A percentile compares a stretch with the other conserved stretches of the same genome.
Evolutionary conservation across 2,888 invertebrate genomes (phyloP).

Genomic region (Cataglyphis rosenhaueri): DNA sequence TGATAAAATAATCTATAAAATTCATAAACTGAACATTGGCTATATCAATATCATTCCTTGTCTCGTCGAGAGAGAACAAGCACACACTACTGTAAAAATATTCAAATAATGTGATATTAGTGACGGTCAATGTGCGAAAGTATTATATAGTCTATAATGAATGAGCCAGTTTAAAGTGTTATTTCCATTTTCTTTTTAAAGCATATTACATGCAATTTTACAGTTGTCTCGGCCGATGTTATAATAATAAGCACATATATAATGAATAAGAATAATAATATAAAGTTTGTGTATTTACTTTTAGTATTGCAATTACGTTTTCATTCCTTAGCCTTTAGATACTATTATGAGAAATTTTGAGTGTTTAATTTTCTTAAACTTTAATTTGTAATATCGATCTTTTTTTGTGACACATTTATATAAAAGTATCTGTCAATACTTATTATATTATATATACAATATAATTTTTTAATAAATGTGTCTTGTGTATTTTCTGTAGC

Average conservation of each 20-base stretch:
- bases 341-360: background rate
- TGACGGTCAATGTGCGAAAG: constrained; percentile 61
- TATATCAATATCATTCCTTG: constrained; percentile 66
- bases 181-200: constrained; percentile 31
- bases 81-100: constrained; percentile 54
- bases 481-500: constrained; percentile 1
- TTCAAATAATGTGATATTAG: constrained; percentile 65
- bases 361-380: background rate
- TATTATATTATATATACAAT: background rate
- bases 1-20: constrained; percentile 42
- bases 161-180: constrained; percentile 58
- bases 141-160: constrained; percentile 56
- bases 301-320: constrained; percentile 36
- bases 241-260: constrained; percentile 35
- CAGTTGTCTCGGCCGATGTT: constrained; percentile 43
- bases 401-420: constrained; percentile 33
- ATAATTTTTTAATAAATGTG: constrained; percentile 46
- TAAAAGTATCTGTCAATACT: constrained; percentile 38
- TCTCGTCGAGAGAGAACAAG: constrained; percentile 22
- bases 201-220: constrained; percentile 15
- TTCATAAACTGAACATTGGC: constrained; percentile 54
- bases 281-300: constrained; percentile 58
- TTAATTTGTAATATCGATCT: background rate
- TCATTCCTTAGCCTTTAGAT: constrained; percentile 46
- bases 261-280: constrained; percentile 61